Evolutionary conservation across 1,140 invertebrate species (phyloP), one percentile per base, ranked within the genome.

Genomic region (Drosophila pseudoobscura): DNA sequence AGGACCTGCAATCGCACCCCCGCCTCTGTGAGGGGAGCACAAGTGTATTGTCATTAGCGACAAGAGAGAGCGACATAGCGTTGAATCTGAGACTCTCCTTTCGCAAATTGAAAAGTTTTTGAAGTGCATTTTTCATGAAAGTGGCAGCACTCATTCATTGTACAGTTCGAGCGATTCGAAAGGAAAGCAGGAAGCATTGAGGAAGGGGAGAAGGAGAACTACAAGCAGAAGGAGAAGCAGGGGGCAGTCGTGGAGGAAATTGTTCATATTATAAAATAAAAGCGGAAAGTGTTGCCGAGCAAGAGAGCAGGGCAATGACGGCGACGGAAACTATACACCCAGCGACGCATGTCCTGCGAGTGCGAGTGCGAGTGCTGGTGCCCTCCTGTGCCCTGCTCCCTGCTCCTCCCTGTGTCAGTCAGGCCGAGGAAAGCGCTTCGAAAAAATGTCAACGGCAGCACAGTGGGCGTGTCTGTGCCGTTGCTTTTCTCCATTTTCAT

Each of bases 191-290:
- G 57, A 71, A 59, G 52, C 29, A 41, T 35, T 17, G 15, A 39
- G 31, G 8, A 53, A 20, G 4, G 29, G 51, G 31, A 53, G 17
- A 31, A 13, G 35, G 35, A 39, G 9, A 39, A 17, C 0, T 17
- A 17, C 17, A 17, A 13, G 35, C 35, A 39, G 51, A 1, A 20
- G 20, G 20, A 20, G 20, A 20, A 20, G 20, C 20, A 20, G 29
- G 22, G 17, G 51, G 20, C 45, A 39, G 56, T 50, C 41, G 52
- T 47, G 44, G 41, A 88, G 83, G 83, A 87, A 87, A 87, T 87
- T 87, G 82, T 87, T 88, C 82, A 87, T 87, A 87, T 88, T 87
- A 82, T 76, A 88, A 69, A 87, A 87, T 83, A 87, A 87, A 88
- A 83, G 83, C 78, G 83, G 84, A 83, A 83, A 87, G 80, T 83